Base-by-base conservation (phyloP, 2,888 invertebrate species). In the Eupsilia transversa region DNA sequence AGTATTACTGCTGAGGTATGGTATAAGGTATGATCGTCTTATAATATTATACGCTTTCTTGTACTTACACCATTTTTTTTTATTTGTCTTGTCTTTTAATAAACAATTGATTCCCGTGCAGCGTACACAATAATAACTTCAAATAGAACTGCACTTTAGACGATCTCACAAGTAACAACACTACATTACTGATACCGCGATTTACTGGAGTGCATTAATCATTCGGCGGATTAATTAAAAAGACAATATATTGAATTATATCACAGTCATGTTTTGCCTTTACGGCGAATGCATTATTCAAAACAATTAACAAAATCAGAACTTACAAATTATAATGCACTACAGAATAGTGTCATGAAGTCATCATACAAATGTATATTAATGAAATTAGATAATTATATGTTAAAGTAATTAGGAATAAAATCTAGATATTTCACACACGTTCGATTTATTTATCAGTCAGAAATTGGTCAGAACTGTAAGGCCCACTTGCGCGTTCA, bases 181-280 rank as follows among this genome's bases (percentile, higher is more conserved):
- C 6, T 17, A 30, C 23, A 66, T 27, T 38, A 38, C 35, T 3
- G 2, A 14, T 10, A n/a, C 27, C 6, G 10, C 10, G 27, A 10
- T 17, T 61, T 30, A 23, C 23, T 30, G 30, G 12, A 63, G 23
- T 71, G 23, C 33, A 27, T 79, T 54, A 79, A 71, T 56, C 43
- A 79, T 74, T 74, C 56, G n/a, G 72, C 56, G 72, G 38, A 57
- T 70, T 79, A 49, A 46, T 59, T 65, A n/a, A n/a, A 27, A 56
- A 30, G 17, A 30, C 30, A 17, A 30, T 30, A 56, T 17, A 27
- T 27, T 54, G 1, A 7, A 17, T 54, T 54, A 54, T 54, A 54
- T 54, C 54, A 54, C 54, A 14, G 27, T 27, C 27, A 27, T 54
- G 27, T 54, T 54, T 14, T 27, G 27, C 54, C 7, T 54, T 17